Evolutionary conservation across 2,113 vertebrate genomes (phyloP).

Genomic region (Camarhynchus parvulus): DNA sequence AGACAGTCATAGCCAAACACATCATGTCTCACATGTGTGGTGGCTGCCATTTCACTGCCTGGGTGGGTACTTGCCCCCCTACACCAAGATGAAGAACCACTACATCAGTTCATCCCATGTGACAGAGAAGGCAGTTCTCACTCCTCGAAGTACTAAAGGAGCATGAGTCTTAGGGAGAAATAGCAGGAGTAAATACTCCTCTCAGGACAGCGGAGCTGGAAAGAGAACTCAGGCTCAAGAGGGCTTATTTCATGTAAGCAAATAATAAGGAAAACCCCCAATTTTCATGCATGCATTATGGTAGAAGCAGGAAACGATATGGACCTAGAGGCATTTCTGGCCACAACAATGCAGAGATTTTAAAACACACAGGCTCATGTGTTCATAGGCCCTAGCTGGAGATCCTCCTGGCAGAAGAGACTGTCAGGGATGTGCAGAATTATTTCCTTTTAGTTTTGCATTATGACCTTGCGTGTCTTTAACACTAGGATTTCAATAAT

Average conservation of each 20-base stretch:
- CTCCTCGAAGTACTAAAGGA: not conserved
- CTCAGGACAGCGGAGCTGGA: not conserved
- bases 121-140: not conserved
- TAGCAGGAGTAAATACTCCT: not conserved
- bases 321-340: not conserved
- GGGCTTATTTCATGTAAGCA: not conserved
- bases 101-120: not conserved
- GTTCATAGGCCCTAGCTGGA: not conserved
- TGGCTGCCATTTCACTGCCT: not conserved
- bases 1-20: not conserved
- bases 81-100: not conserved
- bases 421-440: not conserved
- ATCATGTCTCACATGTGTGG: not conserved
- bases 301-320: not conserved
- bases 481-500: not conserved
- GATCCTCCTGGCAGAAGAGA: not conserved
- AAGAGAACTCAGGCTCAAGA: not conserved
- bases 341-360: not conserved
- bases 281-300: fast-evolving
- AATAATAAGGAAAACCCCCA: not conserved
- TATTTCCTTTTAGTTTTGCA: not conserved
- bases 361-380: not conserved
- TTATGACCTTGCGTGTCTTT: not conserved
- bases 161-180: not conserved
- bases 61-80: not conserved